Percentiles rank a stretch among this genome's conserved stretches.
phyloP scores from a whole-genome alignment of 2,113 vertebrate species.

The Piliocolobus tephrosceles region DNA sequence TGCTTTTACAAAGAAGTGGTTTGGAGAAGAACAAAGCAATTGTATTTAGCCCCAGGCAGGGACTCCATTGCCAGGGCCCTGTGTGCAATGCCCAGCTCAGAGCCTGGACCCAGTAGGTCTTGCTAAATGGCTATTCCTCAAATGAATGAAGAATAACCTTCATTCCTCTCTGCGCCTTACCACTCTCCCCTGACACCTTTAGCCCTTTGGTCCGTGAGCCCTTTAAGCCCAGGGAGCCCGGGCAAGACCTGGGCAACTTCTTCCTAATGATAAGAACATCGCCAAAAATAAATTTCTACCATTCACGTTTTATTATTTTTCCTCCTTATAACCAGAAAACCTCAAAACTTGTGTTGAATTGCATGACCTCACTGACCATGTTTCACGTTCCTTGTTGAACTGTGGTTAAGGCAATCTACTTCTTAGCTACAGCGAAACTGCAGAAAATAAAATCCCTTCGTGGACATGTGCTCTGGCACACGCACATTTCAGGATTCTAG shows the following conservation, averaged over 20 bases:
- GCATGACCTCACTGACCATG: constrained; percentile 82
- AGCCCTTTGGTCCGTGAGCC: background rate
- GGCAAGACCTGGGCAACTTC: background rate
- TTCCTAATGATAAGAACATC: constrained; percentile 70
- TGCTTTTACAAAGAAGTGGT: constrained; percentile 68
- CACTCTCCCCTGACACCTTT: background rate
- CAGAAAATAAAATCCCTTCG: constrained; percentile 22
- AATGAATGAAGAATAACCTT: constrained; percentile 51
- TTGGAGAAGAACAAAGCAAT: constrained; percentile 77
- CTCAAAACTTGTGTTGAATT: constrained; percentile 77
- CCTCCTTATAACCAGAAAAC: constrained; percentile 48
- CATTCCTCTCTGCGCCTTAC: background rate
- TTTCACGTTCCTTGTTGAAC: constrained; percentile 81
- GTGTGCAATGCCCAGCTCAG: constrained; percentile 34
- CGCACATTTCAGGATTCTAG: constrained; percentile 58
- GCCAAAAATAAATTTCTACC: constrained; percentile 54
- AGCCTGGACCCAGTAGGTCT: constrained; percentile 24
- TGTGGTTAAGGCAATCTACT: constrained; percentile 81
- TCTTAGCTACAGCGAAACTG: constrained; percentile 77
- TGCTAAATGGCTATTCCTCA: background rate
- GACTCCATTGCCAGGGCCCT: constrained; percentile 48
- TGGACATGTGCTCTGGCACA: background rate
- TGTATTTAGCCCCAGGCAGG: constrained; percentile 60
- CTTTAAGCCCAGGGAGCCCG: background rate
- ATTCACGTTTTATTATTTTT: constrained; percentile 64